Conservation (phyloP, 2,888 invertebrate species). For the Nasonovia ribisnigri region DNA sequence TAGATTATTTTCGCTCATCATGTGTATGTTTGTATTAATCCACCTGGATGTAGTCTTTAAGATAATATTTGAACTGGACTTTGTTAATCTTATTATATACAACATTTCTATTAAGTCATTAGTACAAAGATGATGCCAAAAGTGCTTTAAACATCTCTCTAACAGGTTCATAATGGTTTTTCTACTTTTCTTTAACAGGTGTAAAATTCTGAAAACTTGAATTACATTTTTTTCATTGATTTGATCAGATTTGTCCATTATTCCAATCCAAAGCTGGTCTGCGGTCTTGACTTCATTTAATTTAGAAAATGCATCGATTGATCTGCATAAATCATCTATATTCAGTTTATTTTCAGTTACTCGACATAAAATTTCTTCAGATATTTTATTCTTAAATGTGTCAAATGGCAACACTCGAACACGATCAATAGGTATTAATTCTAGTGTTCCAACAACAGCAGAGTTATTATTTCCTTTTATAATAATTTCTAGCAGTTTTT, state of each 20-base stretch:
- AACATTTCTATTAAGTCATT: constrained; percentile 68
- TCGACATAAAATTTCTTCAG: constrained; percentile 76
- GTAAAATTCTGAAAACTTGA: constrained; percentile 74
- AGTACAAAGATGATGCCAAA: constrained; percentile 75
- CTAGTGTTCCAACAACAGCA: constrained; percentile 71
- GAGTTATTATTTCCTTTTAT: constrained; percentile 70
- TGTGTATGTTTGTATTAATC: constrained; percentile 76
- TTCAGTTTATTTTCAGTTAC: constrained; percentile 75
- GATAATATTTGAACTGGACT: constrained; percentile 68
- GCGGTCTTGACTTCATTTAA: constrained; percentile 73
- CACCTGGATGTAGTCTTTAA: constrained; percentile 73
- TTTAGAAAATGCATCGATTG: constrained; percentile 74
- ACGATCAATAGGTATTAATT: constrained; percentile 70
- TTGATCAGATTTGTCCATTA: constrained; percentile 74
- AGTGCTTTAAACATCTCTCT: constrained; percentile 74
- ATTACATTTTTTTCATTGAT: constrained; percentile 75
- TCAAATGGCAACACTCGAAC: constrained; percentile 59
- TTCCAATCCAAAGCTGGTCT: constrained; percentile 79
- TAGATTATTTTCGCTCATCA: constrained; percentile 74
- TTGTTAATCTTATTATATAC: constrained; percentile 67
- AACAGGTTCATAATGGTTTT: constrained; percentile 74
- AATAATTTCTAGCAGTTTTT: constrained; percentile 72
- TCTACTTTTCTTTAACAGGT: constrained; percentile 75
- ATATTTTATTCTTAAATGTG: constrained; percentile 72
- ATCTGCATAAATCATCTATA: constrained; percentile 75